These are phyloP conservation scores for Hyposmocoma kahamanoa DNA, from an alignment of 1,140 invertebrate species.

Conservation along the genomic window DNA sequence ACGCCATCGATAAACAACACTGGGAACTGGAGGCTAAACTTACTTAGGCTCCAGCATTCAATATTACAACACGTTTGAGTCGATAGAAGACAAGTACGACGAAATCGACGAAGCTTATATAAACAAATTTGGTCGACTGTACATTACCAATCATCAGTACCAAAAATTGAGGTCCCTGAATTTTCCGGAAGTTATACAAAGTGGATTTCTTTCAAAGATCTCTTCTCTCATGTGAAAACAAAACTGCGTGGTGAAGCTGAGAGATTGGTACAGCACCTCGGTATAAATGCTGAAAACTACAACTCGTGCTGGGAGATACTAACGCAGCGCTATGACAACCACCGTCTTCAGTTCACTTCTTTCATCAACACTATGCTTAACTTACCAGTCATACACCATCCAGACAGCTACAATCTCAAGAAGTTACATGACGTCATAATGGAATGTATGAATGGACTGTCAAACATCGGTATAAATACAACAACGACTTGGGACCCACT, in stretches of 20 bases:
- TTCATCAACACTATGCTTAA: constrained; percentile 14
- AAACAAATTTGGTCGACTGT: constrained; percentile 7
- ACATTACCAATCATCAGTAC: no score
- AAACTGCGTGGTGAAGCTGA: constrained; percentile 23
- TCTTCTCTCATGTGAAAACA: no score
- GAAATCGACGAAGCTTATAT: no score
- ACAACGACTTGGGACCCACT: constrained; percentile 21
- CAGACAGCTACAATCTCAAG: constrained; percentile 9
- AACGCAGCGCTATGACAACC: constrained; percentile 13
- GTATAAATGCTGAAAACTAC: constrained; percentile 11
- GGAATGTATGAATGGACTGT: constrained; percentile 16
- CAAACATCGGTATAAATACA: constrained; percentile 16
- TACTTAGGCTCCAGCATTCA: no score
- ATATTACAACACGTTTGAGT: no score
- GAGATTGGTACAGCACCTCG: constrained; percentile 16
- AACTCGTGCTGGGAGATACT: constrained; percentile 9
- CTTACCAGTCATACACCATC: constrained; percentile 10
- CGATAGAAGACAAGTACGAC: no score
- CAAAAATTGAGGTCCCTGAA: no score
- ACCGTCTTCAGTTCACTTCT: constrained; percentile 13
- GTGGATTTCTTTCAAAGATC: no score
- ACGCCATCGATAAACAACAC: not conserved
- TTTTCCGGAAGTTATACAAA: no score
- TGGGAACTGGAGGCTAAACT: not conserved
- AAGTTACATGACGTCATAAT: constrained; percentile 19